A percentile compares a stretch with the other conserved stretches of the same genome.
Conservation (phyloP, 2,113 vertebrate species). For the Notiomystis cincta region DNA sequence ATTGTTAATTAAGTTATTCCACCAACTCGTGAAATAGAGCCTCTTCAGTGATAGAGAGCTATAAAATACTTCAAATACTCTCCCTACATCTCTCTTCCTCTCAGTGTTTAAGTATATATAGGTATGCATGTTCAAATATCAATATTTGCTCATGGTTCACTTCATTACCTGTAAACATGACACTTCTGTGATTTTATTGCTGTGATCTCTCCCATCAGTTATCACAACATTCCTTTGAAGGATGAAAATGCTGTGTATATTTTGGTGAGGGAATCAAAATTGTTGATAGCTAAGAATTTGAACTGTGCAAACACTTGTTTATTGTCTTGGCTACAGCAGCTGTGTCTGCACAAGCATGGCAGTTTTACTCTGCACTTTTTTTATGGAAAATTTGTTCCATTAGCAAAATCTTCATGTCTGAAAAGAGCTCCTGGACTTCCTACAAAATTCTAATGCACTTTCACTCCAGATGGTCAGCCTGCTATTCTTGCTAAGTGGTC, state of each 20-base stretch:
- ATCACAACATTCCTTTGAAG: neutral
- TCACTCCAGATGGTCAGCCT: neutral
- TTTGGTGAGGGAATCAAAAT: neutral
- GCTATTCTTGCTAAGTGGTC: neutral
- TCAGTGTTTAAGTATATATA: rapidly evolving
- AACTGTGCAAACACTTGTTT: neutral
- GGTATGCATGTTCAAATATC: neutral
- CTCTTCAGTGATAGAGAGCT: neutral
- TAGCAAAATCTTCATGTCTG: neutral
- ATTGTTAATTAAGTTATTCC: neutral
- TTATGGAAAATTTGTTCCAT: neutral
- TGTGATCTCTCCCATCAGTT: neutral
- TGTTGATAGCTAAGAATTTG: neutral
- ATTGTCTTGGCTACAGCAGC: neutral
- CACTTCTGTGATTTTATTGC: neutral
- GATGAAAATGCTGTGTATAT: neutral
- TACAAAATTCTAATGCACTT: neutral
- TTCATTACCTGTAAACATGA: neutral
- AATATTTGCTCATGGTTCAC: neutral
- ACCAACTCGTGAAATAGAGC: neutral
- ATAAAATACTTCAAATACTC: neutral
- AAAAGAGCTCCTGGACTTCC: neutral
- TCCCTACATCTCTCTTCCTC: neutral
- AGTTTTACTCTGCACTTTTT: neutral
- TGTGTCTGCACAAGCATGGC: neutral